Conservation (phyloP, 2,888 invertebrate genomes). For the Crocallis elinguaria region DNA sequence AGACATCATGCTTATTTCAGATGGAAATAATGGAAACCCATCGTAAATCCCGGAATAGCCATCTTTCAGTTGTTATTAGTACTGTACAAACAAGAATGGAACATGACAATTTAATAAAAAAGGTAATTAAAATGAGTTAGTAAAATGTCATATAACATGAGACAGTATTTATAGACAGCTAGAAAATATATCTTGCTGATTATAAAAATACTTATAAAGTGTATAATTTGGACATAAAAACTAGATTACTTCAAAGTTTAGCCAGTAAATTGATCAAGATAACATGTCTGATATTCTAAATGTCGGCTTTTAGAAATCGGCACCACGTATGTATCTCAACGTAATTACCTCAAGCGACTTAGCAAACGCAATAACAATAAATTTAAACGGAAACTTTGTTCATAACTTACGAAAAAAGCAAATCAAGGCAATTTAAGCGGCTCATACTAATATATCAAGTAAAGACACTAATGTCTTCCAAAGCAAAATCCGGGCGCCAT, state of each 20-base stretch:
- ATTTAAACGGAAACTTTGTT: constrained; percentile 41
- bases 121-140: neutral
- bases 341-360: constrained; percentile 24
- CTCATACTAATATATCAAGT: constrained; percentile 63
- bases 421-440: constrained; percentile 44
- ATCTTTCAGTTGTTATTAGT: constrained; percentile 58
- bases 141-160: neutral
- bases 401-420: constrained; percentile 42
- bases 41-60: constrained; percentile 76
- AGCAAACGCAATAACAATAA: constrained; percentile 44
- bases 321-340: constrained; percentile 27
- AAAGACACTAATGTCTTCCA: constrained; percentile 66
- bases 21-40: constrained; percentile 63
- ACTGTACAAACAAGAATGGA: constrained; percentile 47
- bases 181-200: neutral
- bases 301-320: constrained; percentile 21
- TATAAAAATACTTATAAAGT: neutral
- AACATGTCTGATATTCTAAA: constrained; percentile 35
- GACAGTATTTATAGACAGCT: neutral
- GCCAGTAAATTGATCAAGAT: constrained; percentile 23
- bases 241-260: constrained; percentile 19
- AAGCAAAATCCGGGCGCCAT: constrained; percentile 66
- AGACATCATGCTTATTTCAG: constrained; percentile 65
- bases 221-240: constrained; percentile 14
- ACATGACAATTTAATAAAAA: constrained; percentile 14